phyloP scores from a whole-genome alignment of 1,140 invertebrate genomes.

The Mizuhopecten yessoensis region DNA sequence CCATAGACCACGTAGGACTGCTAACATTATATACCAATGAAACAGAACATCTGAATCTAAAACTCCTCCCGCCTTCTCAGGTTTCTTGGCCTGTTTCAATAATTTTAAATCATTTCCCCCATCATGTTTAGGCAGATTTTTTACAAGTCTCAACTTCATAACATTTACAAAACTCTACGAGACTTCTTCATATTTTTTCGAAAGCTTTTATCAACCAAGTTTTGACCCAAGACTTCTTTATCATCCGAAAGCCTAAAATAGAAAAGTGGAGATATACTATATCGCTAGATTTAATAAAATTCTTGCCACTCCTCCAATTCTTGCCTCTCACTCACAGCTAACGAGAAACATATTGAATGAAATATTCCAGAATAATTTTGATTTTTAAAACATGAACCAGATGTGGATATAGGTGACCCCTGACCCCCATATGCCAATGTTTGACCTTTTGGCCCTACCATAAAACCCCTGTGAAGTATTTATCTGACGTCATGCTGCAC shows the following conservation, averaged over 20 bases:
- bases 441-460: background rate
- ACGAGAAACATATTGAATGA: background rate
- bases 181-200: background rate
- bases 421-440: conserved; percentile 12
- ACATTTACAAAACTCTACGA: background rate
- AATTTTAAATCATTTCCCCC: too few species aligned
- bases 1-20: too few species aligned
- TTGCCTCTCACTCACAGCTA: conserved; percentile 1
- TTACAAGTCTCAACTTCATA: too few species aligned
- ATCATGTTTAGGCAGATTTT: too few species aligned
- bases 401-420: background rate
- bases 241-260: background rate
- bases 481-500: too few species aligned
- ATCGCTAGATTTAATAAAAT: background rate
- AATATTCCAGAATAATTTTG: background rate
- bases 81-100: too few species aligned
- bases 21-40: too few species aligned
- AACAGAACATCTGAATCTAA: too few species aligned
- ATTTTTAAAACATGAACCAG: conserved; percentile 17
- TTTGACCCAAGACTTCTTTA: background rate
- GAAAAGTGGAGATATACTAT: background rate
- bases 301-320: background rate
- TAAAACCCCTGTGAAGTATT: too few species aligned
- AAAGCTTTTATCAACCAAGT: background rate
- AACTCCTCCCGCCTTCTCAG: too few species aligned